A percentile compares a stretch with the other conserved stretches of the same genome.
These are phyloP conservation scores for Eueides isabella DNA, from an alignment of 1,140 invertebrate species.

Conservation along the genomic window DNA sequence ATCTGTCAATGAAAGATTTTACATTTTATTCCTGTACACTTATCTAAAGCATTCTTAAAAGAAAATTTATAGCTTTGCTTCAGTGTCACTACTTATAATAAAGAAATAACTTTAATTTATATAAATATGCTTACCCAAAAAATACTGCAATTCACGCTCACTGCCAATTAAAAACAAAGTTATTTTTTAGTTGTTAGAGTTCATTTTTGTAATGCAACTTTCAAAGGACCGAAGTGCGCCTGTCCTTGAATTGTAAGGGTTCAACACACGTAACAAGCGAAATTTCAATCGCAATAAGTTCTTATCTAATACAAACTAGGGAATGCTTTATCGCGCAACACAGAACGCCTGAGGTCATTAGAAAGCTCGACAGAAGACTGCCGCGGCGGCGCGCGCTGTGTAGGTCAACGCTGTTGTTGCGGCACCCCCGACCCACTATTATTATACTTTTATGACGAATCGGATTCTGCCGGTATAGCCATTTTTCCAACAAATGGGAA, in stretches of 20 bases:
- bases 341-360: conserved; percentile 79
- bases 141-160: conserved; percentile 33
- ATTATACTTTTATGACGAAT: conserved; percentile 82
- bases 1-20: too few species aligned
- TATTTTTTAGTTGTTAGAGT: conserved; percentile 68
- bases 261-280: conserved; percentile 58
- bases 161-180: conserved; percentile 68
- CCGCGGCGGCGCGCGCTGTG: conserved; percentile 78
- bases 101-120: neutral
- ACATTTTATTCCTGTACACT: too few species aligned
- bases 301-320: conserved; percentile 55
- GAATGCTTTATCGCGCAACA: conserved; percentile 64
- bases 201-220: conserved; percentile 65
- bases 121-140: conserved; percentile 53
- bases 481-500: conserved; percentile 48
- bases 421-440: conserved; percentile 78
- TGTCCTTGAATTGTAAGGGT: conserved; percentile 51
- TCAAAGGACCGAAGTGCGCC: conserved; percentile 51
- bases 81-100: too few species aligned
- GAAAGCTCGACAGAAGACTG: conserved; percentile 78
- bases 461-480: conserved; percentile 65
- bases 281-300: conserved; percentile 61
- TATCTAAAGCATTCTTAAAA: too few species aligned
- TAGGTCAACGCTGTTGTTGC: conserved; percentile 77
- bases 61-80: too few species aligned